phyloP scores from a whole-genome alignment of 2,888 invertebrate genomes.

The Acleris cristana region DNA sequence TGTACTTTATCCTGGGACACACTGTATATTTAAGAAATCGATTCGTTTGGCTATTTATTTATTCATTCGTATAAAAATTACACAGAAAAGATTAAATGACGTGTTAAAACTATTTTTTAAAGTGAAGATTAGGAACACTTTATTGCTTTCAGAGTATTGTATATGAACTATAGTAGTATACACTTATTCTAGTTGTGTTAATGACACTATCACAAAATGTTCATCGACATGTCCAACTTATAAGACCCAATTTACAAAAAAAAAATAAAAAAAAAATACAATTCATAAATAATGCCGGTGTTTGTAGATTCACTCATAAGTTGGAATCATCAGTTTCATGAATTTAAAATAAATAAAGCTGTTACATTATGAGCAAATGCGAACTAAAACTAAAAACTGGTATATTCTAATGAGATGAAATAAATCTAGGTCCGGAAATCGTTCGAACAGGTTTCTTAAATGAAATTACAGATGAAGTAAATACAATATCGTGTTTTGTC shows the following conservation, averaged over 20 bases:
- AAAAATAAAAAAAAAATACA: not conserved
- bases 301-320: too few relatives aligned
- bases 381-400: slow-evolving; percentile 25
- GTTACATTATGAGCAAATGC: slow-evolving; percentile 31
- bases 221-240: slow-evolving; percentile 11
- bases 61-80: too few relatives aligned
- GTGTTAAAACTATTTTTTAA: too few relatives aligned
- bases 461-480: not conserved
- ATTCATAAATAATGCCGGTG: too few relatives aligned
- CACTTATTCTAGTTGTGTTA: slow-evolving; percentile 29
- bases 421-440: slow-evolving; percentile 1
- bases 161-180: slow-evolving; percentile 10
- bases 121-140: slow-evolving; percentile 35
- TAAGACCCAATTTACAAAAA: not conserved
- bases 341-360: slow-evolving; percentile 30
- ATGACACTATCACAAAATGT: slow-evolving; percentile 35
- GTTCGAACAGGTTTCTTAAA: not conserved
- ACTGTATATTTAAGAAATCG: too few relatives aligned
- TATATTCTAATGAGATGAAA: slow-evolving; percentile 25
- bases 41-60: too few relatives aligned
- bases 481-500: too few relatives aligned
- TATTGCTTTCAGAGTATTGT: slow-evolving; percentile 39
- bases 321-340: slow-evolving; percentile 1
- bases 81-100: too few relatives aligned
- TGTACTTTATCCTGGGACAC: too few relatives aligned